These are phyloP conservation scores for Melanotaenia boesemani DNA, from an alignment of 2,797 vertebrate genomes.

Conservation along the genomic window DNA sequence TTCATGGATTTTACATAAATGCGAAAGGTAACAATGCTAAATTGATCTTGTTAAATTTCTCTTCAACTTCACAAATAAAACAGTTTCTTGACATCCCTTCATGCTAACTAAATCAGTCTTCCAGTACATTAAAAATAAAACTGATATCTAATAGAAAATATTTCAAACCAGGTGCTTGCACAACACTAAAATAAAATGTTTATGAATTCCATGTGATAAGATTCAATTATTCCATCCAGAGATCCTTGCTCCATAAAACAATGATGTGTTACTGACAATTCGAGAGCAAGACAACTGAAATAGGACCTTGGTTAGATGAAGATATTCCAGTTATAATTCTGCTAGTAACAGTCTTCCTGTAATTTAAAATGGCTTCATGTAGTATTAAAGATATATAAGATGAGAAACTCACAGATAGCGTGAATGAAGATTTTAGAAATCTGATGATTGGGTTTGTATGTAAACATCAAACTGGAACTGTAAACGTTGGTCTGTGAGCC, in stretches of 20 bases:
- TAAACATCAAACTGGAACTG: constrained; percentile 17
- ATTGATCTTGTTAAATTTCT: background rate
- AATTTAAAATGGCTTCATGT: background rate
- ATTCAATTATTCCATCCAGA: constrained; percentile 24
- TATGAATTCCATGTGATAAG: constrained; percentile 5
- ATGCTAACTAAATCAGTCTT: no score
- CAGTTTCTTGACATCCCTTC: background rate
- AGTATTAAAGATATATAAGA: constrained; percentile 9
- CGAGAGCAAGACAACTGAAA: constrained; percentile 12
- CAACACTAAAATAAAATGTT: constrained; percentile 11
- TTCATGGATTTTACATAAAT: background rate
- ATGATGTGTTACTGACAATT: constrained; percentile 18
- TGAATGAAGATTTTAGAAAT: constrained; percentile 20
- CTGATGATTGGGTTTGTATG: constrained; percentile 28
- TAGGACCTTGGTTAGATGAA: background rate
- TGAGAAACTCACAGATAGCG: constrained; percentile 10
- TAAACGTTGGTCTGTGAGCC: constrained; percentile 32
- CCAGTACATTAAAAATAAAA: no score
- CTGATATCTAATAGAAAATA: constrained; percentile 10
- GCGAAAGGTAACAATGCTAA: background rate
- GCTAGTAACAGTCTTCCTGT: background rate
- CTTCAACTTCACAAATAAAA: background rate
- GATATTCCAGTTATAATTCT: background rate
- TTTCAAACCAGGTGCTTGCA: constrained; percentile 3
- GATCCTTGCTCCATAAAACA: background rate